phyloP scores from a whole-genome alignment of 2,113 vertebrate genomes.

The Engraulis encrasicolus region DNA sequence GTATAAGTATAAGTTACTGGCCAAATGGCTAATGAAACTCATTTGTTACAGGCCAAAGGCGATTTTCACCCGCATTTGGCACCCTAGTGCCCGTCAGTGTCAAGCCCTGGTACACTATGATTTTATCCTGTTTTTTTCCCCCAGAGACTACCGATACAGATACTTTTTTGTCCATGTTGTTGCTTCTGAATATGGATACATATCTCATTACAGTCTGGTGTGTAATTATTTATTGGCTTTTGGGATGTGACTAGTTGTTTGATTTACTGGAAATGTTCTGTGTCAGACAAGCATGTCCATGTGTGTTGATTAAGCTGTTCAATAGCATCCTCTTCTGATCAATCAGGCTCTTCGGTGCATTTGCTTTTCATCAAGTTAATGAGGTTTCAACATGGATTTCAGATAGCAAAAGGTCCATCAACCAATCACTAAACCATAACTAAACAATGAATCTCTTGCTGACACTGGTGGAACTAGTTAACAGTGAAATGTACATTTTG shows the following conservation, averaged over 20 bases:
- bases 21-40: no score
- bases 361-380: neutral
- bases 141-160: neutral
- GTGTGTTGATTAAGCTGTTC: conserved; percentile 1
- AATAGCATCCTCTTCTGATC: conserved; percentile 1
- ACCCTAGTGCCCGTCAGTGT: no score
- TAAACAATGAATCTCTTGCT: neutral
- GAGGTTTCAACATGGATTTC: neutral
- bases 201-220: neutral
- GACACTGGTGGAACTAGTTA: no score
- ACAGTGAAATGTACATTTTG: neutral
- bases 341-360: neutral
- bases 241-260: no score
- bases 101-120: no score
- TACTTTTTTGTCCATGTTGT: neutral
- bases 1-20: no score
- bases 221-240: neutral
- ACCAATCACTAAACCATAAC: neutral
- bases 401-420: neutral
- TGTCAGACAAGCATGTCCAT: conserved; percentile 16
- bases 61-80: no score
- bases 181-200: neutral
- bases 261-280: neutral
- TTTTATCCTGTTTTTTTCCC: neutral
- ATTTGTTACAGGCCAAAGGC: no score